Evolutionary conservation across 2,888 invertebrate genomes (phyloP).

Genomic region (Aethes cnicana): DNA sequence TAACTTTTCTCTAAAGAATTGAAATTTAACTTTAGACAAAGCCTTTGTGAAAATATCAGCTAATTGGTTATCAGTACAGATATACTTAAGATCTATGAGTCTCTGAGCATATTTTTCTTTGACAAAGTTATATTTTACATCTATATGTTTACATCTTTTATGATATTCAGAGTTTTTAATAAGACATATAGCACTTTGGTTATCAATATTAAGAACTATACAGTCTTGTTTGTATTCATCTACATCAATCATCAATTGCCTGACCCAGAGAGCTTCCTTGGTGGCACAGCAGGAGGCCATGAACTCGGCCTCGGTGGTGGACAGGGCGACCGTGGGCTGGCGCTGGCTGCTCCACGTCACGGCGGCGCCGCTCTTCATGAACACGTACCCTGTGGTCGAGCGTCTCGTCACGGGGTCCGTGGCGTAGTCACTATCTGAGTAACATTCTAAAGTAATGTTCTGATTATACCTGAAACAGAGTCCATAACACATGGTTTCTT

Average conservation of each 20-base stretch:
- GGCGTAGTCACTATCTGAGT: no score
- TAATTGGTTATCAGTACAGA: conserved; percentile 8
- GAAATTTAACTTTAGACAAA: no score
- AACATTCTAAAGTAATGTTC: no score
- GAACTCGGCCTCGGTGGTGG: no score
- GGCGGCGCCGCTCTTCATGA: no score
- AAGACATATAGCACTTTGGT: conserved; percentile 32
- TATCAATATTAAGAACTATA: conserved; percentile 25
- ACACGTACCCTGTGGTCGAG: no score
- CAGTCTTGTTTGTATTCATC: background rate
- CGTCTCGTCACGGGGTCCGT: no score
- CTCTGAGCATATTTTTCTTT: conserved; percentile 22
- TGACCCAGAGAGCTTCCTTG: conserved; percentile 16
- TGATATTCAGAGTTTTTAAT: conserved; percentile 32
- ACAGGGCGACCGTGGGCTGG: no score
- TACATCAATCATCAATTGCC: background rate
- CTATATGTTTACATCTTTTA: conserved; percentile 33
- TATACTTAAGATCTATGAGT: conserved; percentile 24
- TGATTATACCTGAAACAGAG: no score
- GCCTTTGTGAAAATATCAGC: no score
- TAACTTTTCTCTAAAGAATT: no score
- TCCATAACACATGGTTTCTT: background rate
- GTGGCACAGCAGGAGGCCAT: conserved; percentile 8
- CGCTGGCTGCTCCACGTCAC: no score
- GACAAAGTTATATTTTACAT: conserved; percentile 32